Base-by-base conservation (phyloP, 2,113 vertebrate genomes). In the Oriolus oriolus region DNA sequence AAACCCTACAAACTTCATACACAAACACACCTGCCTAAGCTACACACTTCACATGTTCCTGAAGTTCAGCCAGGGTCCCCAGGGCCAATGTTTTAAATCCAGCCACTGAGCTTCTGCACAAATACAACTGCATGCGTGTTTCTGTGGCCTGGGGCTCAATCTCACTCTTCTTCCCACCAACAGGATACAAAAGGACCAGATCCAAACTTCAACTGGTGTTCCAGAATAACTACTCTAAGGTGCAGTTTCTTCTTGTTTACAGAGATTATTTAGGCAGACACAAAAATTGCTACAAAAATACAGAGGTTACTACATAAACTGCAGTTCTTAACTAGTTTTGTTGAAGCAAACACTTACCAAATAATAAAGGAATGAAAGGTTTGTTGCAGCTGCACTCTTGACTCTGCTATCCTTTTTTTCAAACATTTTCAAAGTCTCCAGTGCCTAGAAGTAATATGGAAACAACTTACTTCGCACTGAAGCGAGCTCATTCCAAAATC, bases 341-440 rank as follows among this genome's bases (percentile, higher is more conserved):
- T 30, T 52, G 27, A 87, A 56, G 75, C 18, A 44, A 63, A 89
- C 45, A 97, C 98, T 98, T 97, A 99, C 99, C 98, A 99, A 97
- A 92, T 98, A 99, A 95, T 99, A 99, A 56, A 99, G 98, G 97
- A 98, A 99, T 9, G 99, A 99, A 53, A 99, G 99, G 91, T 99
- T 99, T 90, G 99, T 99, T 78, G 99, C 99, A 90, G 99, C 99
- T 80, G 99, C 98, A 73, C 99, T 99, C 97, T 99, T 99, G 66
- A 99, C 99, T 97, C 99, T 97, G 96, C 98, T 99, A 86, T 99
- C 99, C 85, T 99, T 99, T 97, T 99, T 99, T 97, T 99, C 99
- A 97, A 99, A 99, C 68, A 98, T 99, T 98, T 99, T 99, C 93
- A 99, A 97, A 8, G 98, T 99, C 87, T 99, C 99, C 65, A 99